Conservation (phyloP, 2,113 vertebrate species). For the Coptodon rendalli region DNA sequence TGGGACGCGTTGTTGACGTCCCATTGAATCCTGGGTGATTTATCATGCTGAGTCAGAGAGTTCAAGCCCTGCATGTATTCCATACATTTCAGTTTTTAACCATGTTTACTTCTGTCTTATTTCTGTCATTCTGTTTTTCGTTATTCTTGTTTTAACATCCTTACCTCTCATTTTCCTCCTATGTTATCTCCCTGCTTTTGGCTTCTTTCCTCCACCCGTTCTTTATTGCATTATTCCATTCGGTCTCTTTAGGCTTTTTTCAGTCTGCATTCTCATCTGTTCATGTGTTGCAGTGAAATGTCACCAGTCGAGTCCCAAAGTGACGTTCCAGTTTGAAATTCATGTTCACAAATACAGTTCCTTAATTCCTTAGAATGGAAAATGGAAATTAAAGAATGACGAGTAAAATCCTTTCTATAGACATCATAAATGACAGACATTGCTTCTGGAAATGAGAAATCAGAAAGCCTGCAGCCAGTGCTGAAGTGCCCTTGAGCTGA, state of each 20-base stretch:
- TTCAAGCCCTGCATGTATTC: neutral
- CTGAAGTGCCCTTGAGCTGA: neutral
- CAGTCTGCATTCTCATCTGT: neutral
- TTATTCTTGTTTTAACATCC: neutral
- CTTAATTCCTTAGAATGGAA: neutral
- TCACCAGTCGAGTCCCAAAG: neutral
- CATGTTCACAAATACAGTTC: neutral
- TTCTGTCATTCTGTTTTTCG: neutral
- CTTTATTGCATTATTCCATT: neutral
- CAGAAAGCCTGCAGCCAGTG: neutral
- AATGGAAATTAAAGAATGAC: neutral
- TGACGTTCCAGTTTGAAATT: neutral
- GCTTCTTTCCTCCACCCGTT: neutral
- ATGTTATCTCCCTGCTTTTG: neutral
- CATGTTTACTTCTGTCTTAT: neutral
- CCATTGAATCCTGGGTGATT: slow-evolving; percentile 54
- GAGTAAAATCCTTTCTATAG: neutral
- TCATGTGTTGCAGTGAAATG: neutral
- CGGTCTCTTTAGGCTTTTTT: neutral
- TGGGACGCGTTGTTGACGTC: slow-evolving; percentile 39
- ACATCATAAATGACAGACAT: neutral
- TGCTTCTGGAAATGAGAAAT: neutral
- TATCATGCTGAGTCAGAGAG: slow-evolving; percentile 26
- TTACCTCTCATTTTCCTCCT: neutral
- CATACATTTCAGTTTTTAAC: neutral